Conservation (phyloP, 1,140 invertebrate genomes). For the Plutomurus gul region DNA sequence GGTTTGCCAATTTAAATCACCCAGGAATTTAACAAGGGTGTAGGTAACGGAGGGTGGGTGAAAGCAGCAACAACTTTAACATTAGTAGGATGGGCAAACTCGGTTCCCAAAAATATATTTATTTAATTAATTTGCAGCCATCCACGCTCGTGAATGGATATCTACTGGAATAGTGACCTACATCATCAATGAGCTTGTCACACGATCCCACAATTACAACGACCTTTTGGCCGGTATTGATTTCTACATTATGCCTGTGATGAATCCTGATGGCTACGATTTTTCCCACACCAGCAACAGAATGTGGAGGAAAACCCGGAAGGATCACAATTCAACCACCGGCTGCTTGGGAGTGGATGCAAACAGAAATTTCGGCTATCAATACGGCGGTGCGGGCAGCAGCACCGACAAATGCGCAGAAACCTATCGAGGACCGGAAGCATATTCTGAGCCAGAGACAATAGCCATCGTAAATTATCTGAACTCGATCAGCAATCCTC, state of each 20-base stretch:
- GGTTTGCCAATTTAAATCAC: no score
- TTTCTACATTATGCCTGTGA: conserved; percentile 32
- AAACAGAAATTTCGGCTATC: conserved; percentile 55
- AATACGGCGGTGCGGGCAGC: conserved; percentile 59
- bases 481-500: neutral
- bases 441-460: neutral
- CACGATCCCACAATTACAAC: neutral
- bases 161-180: conserved; percentile 63
- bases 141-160: conserved; percentile 65
- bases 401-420: conserved; percentile 20
- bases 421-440: conserved; percentile 6
- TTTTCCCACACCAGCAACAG: conserved; percentile 67
- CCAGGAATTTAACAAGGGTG: no score
- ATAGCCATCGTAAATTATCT: neutral
- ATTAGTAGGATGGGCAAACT: no score
- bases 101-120: no score
- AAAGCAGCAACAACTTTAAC: no score
- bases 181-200: conserved; percentile 60
- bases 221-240: conserved; percentile 46
- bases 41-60: no score
- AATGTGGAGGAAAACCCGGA: conserved; percentile 41
- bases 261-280: conserved; percentile 64
- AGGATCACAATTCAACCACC: neutral
- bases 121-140: conserved; percentile 5
- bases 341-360: conserved; percentile 43